Evolutionary conservation across 2,888 invertebrate species (phyloP), one percentile per base, ranked within the genome.

Genomic region (Laothoe populi): DNA sequence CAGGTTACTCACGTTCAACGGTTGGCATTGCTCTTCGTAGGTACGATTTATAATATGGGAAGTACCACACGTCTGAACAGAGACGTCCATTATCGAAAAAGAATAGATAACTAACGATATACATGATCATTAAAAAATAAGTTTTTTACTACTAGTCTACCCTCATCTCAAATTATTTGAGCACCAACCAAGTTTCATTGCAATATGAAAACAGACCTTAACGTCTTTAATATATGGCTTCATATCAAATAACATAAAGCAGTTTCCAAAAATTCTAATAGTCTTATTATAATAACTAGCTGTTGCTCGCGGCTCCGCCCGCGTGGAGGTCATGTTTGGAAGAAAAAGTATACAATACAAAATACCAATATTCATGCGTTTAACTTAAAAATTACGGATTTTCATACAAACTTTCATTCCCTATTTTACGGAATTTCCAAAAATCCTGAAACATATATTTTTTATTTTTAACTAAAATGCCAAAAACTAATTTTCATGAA

Each of bases 41-140:
- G 53, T 4, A 53, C 31, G 19, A 19, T 53, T 31, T 53, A 53
- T 19, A 16, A 35, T 35, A 19, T 19, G 16, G n/a, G 53, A 26
- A 11, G 4, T 35, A 53, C 35, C 19, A 31, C 53, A 53, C 53
- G 31, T 53, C 53, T 35, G 53, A 11, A 35, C 53, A 10, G 53
- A 53, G 35, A 53, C 53, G 31, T 53, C 31, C 53, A 53, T 53
- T 31, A 19, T 53, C 0, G 35, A 19, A 11, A 49, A 53, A 53
- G 53, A 53, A 8, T 35, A 31, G 16, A 16, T 10, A 21, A 13
- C 11, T 16, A 35, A 53, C 31, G 19, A 35, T 8, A 10, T 19
- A 11, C 31, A 11, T 0, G 5, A 19, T 19, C n/a, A 44, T 44
- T 10, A 44, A 16, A 19, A 19, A 44, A 16, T 7, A 5, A 8